These are phyloP conservation scores for Toxotes lorentzi DNA, from an alignment of 2,797 vertebrate species.

Conservation along the genomic window DNA sequence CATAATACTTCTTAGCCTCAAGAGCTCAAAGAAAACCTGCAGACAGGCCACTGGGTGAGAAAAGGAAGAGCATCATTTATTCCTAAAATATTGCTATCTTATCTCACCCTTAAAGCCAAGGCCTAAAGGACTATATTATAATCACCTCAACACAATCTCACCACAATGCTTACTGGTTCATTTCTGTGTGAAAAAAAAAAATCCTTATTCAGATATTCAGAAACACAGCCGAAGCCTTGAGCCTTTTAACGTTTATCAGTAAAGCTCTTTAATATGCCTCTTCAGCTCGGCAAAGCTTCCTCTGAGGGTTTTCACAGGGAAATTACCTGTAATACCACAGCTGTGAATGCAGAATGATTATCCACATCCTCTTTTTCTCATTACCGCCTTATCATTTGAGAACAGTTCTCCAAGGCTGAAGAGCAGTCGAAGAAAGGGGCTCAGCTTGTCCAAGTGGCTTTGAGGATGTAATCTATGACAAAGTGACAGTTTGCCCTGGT, in stretches of 20 bases:
- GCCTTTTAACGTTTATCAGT: slow-evolving; percentile 84
- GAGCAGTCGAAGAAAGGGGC: slow-evolving; percentile 74
- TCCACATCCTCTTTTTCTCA: slow-evolving; percentile 80
- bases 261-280: slow-evolving; percentile 84
- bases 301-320: slow-evolving; percentile 77
- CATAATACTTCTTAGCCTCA: slow-evolving; percentile 48
- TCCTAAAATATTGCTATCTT: slow-evolving; percentile 75
- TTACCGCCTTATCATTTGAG: slow-evolving; percentile 79
- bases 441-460: slow-evolving; percentile 62
- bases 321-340: slow-evolving; percentile 84
- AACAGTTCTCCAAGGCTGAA: slow-evolving; percentile 76
- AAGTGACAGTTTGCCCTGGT: slow-evolving; percentile 68
- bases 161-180: slow-evolving; percentile 64
- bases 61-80: slow-evolving; percentile 59
- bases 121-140: slow-evolving; percentile 72
- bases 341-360: slow-evolving; percentile 81
- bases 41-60: slow-evolving; percentile 34
- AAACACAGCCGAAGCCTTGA: slow-evolving; percentile 74
- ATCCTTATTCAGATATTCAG: slow-evolving; percentile 70
- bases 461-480: slow-evolving; percentile 79
- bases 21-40: slow-evolving; percentile 49
- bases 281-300: slow-evolving; percentile 77
- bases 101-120: slow-evolving; percentile 75
- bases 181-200: slow-evolving; percentile 49
- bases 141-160: slow-evolving; percentile 78